Evolutionary conservation across 2,888 invertebrate species (phyloP), one percentile per base, ranked within the genome.

Genomic region (Eilema caniola): DNA sequence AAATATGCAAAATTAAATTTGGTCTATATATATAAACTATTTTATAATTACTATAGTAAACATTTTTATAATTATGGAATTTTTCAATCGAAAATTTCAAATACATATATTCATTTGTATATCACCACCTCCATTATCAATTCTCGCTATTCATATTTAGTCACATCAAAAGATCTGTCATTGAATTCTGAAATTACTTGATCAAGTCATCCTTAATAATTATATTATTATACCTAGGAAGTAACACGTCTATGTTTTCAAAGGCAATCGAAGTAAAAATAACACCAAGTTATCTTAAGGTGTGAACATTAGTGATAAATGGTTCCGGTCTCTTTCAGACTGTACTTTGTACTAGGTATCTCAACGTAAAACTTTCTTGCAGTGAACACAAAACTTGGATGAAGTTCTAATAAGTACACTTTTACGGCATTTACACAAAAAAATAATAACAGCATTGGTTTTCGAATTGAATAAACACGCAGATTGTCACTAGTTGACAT

Each of bases 251-350:
- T 25, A 68, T 37, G 24, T 57, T 63, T 31, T 63, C n/a, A 16
- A 20, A 62, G 12, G 57, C 8, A 59, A 60, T 66, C 16, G 37
- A 37, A 41, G 37, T 59, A 37, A 66, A 59, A 41, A 33, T 57
- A 56, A 31, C 33, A 16, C 10, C 31, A 61, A 31, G 28, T 57
- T 67, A 16, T 23, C 25, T 24, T 8, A 25, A 62, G 31, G 47
- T 62, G 47, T n/a, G 5, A 68, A 69, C 10, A 57, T 68, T 68
- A 68, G 62, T 24, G 1, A 56, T 63, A 59, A 59, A 63, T 63
- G 37, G 14, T 69, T 69, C 63, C 63, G 33, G 41, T 63, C 25
- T 53, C 11, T 56, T 25, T 37, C 23, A 56, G 28, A 33, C 23
- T 5, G 10, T 59, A n/a, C 37, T 61, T n/a, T 25, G 61, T 33